Evolutionary conservation across 2,888 invertebrate species (phyloP), one percentile per base, ranked within the genome.

Genomic region (Yponomeuta plumbellus): DNA sequence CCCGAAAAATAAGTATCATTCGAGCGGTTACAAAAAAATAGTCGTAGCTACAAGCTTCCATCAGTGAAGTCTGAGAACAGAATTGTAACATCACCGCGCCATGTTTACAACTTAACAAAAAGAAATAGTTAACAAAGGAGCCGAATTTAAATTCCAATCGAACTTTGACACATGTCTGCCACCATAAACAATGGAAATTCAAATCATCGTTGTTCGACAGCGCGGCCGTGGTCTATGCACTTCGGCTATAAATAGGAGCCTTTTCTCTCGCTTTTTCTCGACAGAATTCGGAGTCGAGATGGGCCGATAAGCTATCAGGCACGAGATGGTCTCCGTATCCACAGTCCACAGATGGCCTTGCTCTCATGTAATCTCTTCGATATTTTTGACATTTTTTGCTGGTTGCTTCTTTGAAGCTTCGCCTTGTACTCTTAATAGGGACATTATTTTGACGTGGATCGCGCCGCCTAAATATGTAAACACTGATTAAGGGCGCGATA

Each of bases 81-180:
- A 88, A 90, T 90, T 91, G 90, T 85, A 90, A 91, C 90, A 90
- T 90, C 90, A 90, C 88, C 75, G 84, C 74, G 72, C 85, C 85
- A 79, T 91, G 91, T 91, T 91, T 91, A 91, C 91, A 91, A 88
- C 86, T 87, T 86, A 81, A 86, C 84, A 88, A 88, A 90, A 89
- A 84, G 84, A 79, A 80, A 77, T 78, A 59, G 80, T 85, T 84
- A 88, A 90, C 91, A 91, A 91, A 90, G 88, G 80, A 86, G 88
- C 91, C 91, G 91, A 91, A 89, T 90, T 88, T 86, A 86, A 90
- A 89, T 91, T 89, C 91, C 87, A 86, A 88, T 90, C 89, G 91
- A 91, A 90, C 90, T 90, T 89, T 90, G 91, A 91, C 91, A 90
- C 89, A 91, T 90, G 91, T 89, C 91, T 91, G 91, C 91, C 91